Base-by-base conservation (phyloP, 2,797 vertebrate genomes). In the Sebastes vulpes region DNA sequence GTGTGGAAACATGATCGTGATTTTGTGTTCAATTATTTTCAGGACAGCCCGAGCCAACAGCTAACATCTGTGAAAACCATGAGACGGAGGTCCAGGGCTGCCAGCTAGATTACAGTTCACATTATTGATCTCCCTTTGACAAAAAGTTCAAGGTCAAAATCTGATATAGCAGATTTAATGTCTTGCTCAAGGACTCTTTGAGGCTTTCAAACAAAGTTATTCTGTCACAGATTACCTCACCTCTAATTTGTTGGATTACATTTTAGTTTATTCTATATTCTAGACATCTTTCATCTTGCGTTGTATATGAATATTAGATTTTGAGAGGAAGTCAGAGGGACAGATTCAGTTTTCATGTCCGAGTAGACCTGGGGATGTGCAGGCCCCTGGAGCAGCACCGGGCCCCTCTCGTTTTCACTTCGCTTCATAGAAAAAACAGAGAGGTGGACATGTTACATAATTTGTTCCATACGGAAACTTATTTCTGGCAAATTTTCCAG, bases 401-500 rank as follows among this genome's bases (percentile, higher is more conserved):
- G 48, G 59, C 60, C 56, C 70, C n/a, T 86, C 70, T 73, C 9
- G 0, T 70, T 86, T 86, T 78, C 65, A 77, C 65, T 72, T 74
- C 48, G 18, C 35, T 46, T 20, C 28, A 52, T 14, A 60, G n/a
- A 18, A 54, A 71, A 70, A 38, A 63, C 1, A 57, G 8, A 56
- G 32, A 32, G 11, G 52, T 54, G 81, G 57, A 77, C 42, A 29
- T 61, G 78, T 89, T 89, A 77, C 75, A 74, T 88, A 18, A 83
- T 63, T 57, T 66, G 56, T 88, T 67, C 81, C 72, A 72, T 6
- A 20, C 26, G 71, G 80, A 89, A 84, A 86, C 61, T 58, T 74
- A 82, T 81, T 84, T 83, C 52, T 87, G 79, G 87, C 63, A 84
- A 67, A 77, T 85, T 83, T 88, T 35, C 75, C 32, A 77, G 64